A percentile compares a stretch with the other conserved stretches of the same genome.
Evolutionary conservation across 2,113 vertebrate genomes (phyloP).

Genomic region (Rhodinocichla rosea): DNA sequence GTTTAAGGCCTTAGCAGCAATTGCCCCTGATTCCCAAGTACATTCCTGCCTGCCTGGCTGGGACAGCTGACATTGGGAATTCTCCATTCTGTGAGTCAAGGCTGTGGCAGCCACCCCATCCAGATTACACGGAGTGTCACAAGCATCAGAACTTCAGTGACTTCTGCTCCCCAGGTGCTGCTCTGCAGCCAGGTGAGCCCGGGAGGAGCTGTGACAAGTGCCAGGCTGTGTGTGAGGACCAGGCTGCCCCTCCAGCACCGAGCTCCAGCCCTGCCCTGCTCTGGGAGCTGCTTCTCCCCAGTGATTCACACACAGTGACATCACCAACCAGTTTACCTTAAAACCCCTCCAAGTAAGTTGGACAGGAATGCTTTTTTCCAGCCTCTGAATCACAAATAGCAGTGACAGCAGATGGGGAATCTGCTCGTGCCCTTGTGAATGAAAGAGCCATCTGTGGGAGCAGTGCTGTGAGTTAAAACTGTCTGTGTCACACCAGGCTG

Average conservation of each 20-base stretch:
- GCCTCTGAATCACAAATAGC: slow-evolving; percentile 32
- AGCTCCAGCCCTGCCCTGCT: background rate
- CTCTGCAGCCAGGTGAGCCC: background rate
- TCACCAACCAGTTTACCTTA: background rate
- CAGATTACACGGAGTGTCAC: background rate
- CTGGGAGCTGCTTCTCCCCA: background rate
- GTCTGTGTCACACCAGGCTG: background rate
- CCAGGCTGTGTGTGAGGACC: background rate
- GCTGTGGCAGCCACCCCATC: background rate
- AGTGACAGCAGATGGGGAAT: slow-evolving; percentile 11
- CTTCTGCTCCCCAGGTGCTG: background rate
- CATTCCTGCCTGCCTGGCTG: background rate
- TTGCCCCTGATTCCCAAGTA: background rate
- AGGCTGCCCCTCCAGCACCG: background rate
- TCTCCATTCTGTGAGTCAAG: background rate
- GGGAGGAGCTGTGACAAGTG: background rate
- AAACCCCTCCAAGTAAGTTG: background rate
- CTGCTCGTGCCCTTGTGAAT: background rate
- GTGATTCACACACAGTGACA: background rate
- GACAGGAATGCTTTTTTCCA: background rate
- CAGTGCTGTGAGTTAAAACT: background rate
- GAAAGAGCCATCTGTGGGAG: background rate
- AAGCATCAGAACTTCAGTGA: background rate
- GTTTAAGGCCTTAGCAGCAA: background rate
- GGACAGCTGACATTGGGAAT: background rate